phyloP scores from a whole-genome alignment of 2,113 vertebrate species.

The Festucalex cinctus region DNA sequence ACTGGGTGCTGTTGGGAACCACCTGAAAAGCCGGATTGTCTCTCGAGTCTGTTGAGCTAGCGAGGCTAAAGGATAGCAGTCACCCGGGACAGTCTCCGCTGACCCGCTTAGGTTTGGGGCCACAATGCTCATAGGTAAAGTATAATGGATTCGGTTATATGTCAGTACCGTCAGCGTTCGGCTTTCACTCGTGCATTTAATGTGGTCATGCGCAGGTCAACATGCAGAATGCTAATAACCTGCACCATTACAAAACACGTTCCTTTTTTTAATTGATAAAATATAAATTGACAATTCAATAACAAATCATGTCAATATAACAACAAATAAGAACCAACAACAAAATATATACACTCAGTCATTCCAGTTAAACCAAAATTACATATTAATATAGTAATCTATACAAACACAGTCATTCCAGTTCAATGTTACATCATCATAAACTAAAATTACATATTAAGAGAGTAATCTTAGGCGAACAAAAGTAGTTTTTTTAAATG shows the following conservation, averaged over 20 bases:
- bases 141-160: not conserved
- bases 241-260: not conserved
- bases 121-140: conserved; percentile 60
- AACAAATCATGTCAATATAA: too few relatives aligned
- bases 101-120: conserved; percentile 19
- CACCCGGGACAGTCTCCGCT: conserved; percentile 1
- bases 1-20: conserved; percentile 3
- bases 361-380: too few relatives aligned
- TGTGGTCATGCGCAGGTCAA: not conserved
- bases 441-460: too few relatives aligned
- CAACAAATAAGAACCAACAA: too few relatives aligned
- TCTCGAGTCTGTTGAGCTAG: not conserved
- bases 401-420: too few relatives aligned
- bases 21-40: conserved; percentile 1
- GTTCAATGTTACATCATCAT: too few relatives aligned
- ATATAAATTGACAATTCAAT: not conserved
- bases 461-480: too few relatives aligned
- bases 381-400: too few relatives aligned
- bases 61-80: conserved; percentile 8
- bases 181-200: not conserved
- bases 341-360: too few relatives aligned
- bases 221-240: conserved; percentile 6
- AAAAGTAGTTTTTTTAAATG: too few relatives aligned
- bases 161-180: not conserved
- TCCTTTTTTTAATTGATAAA: not conserved